Conservation (phyloP, 2,797 vertebrate genomes). For the Xenentodon cancila region DNA sequence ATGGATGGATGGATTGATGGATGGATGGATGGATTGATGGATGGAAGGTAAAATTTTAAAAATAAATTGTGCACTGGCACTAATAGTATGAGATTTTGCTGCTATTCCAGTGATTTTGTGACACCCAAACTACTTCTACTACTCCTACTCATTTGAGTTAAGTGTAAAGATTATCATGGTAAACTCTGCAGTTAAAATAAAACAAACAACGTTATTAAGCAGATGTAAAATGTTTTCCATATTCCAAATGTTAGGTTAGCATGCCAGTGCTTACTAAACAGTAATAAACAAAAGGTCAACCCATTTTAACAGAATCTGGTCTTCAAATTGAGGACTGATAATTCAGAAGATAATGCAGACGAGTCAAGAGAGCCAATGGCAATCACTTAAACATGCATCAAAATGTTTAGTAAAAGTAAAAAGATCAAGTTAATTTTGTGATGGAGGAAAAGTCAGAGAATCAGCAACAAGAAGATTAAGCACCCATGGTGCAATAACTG, state of each 20-base stretch:
- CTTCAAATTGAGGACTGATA: not conserved
- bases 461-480: not conserved
- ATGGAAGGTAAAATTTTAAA: too few species aligned
- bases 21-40: too few species aligned
- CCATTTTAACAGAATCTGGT: not conserved
- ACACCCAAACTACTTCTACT: not conserved
- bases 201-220: conserved; percentile 1
- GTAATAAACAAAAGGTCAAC: not conserved
- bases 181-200: not conserved
- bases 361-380: too few species aligned
- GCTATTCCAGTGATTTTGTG: not conserved
- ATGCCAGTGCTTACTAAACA: not conserved
- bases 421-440: too few species aligned
- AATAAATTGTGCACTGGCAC: not conserved
- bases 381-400: too few species aligned
- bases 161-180: not conserved
- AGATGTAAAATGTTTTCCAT: not conserved
- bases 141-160: not conserved
- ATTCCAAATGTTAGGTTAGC: not conserved
- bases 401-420: too few species aligned
- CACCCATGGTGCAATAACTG: conserved; percentile 20
- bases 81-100: not conserved
- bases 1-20: too few species aligned
- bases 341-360: not conserved
- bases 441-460: too few species aligned